These are phyloP conservation scores for Aricia artaxerxes DNA, from an alignment of 2,888 invertebrate species.

Conservation along the genomic window DNA sequence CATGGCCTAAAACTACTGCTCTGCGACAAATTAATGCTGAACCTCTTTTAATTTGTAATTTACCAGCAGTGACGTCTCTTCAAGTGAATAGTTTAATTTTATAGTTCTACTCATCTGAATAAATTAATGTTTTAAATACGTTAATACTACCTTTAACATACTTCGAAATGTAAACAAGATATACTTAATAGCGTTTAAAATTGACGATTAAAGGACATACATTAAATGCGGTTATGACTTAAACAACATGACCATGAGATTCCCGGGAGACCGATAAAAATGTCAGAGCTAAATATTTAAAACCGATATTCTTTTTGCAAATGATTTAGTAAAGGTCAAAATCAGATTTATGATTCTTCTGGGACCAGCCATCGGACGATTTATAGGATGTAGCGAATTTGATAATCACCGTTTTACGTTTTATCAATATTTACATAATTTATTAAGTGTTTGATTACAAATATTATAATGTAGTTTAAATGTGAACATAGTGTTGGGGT, in stretches of 20 bases:
- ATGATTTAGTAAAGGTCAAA: constrained; percentile 73
- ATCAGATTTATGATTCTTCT: constrained; percentile 72
- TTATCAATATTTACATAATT: background rate
- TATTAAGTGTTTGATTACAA: constrained; percentile 6
- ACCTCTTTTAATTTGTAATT: no score
- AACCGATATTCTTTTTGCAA: constrained; percentile 50
- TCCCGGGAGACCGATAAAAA: constrained; percentile 16
- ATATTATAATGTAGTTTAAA: background rate
- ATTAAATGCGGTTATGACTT: background rate
- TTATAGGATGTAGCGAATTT: constrained; percentile 56
- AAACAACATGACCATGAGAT: constrained; percentile 3
- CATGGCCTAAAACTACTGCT: no score
- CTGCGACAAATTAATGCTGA: no score
- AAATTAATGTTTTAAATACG: no score
- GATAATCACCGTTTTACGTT: background rate
- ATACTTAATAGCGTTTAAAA: no score
- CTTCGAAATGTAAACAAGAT: background rate
- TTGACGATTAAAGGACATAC: background rate
- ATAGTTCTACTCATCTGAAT: no score
- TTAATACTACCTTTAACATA: no score
- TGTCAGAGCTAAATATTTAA: constrained; percentile 25
- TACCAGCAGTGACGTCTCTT: no score
- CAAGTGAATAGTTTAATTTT: no score
- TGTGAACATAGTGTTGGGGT: background rate
- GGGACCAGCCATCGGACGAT: constrained; percentile 71